Percentiles rank a stretch among this genome's conserved stretches.
phyloP scores from a whole-genome alignment of 1,140 invertebrate genomes.

The Drosophila setifemur region DNA sequence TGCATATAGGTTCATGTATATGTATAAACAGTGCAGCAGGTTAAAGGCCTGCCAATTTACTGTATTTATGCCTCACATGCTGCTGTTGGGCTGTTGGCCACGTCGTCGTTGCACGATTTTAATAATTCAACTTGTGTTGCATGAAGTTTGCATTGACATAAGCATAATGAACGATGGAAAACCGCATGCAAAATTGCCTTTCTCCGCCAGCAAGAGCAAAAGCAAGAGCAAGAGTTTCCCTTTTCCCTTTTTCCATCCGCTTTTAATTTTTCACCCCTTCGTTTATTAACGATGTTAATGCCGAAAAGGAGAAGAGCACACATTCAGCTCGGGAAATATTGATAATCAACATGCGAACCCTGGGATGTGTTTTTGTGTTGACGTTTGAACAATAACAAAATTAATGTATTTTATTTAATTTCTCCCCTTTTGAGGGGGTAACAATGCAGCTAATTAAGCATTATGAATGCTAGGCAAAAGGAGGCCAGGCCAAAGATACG shows the following conservation, averaged over 20 bases:
- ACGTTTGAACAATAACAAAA: conserved; percentile 54
- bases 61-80: conserved; percentile 50
- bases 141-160: conserved; percentile 52
- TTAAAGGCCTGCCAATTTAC: conserved; percentile 64
- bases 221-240: background rate
- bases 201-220: too few relatives aligned
- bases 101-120: conserved; percentile 45
- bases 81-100: conserved; percentile 9
- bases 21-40: conserved; percentile 7
- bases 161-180: conserved; percentile 45
- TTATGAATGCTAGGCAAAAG: conserved; percentile 52
- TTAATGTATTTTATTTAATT: conserved; percentile 67
- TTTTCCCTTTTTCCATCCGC: background rate
- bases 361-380: conserved; percentile 33
- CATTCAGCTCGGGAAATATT: conserved; percentile 44
- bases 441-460: conserved; percentile 78
- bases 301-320: conserved; percentile 23
- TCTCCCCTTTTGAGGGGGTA: conserved; percentile 5
- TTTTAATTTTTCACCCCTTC: background rate
- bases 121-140: conserved; percentile 68
- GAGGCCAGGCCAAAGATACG: conserved; percentile 22
- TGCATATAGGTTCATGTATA: conserved; percentile 47
- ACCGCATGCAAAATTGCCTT: conserved; percentile 43
- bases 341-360: conserved; percentile 55
- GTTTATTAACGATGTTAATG: conserved; percentile 49